phyloP scores from a whole-genome alignment of 1,140 invertebrate species.

The Ruditapes philippinarum region DNA sequence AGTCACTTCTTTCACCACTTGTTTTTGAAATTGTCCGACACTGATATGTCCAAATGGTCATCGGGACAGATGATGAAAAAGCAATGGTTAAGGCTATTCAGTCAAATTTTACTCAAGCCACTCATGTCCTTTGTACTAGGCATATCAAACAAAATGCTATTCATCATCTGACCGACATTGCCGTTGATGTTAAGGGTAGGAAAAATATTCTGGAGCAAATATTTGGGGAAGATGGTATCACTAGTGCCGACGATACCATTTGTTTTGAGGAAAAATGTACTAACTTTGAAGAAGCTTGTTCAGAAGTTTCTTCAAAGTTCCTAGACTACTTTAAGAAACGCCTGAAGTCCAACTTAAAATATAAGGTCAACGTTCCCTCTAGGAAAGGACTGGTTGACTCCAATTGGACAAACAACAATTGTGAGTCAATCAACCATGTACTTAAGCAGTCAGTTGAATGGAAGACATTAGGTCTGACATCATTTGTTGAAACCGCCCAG shows the following conservation, averaged over 20 bases:
- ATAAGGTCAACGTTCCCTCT: neutral
- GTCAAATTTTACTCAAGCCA: no score
- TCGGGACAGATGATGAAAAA: neutral
- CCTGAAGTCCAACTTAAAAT: neutral
- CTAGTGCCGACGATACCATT: no score
- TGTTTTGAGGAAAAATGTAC: no score
- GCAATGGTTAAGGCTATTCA: no score
- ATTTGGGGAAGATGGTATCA: no score
- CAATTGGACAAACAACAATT: neutral
- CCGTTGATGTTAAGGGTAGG: no score
- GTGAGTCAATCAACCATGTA: constrained; percentile 18
- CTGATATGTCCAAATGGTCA: neutral
- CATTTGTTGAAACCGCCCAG: neutral
- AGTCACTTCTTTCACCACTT: constrained; percentile 43
- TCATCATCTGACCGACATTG: no score
- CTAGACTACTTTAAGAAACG: neutral
- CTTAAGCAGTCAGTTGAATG: neutral
- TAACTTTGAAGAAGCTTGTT: no score
- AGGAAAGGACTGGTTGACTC: neutral
- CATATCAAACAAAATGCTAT: no score
- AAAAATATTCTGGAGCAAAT: no score
- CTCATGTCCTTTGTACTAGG: no score
- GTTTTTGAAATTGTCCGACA: neutral
- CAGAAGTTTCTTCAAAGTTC: no score
- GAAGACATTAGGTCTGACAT: neutral